A percentile compares a stretch with the other conserved stretches of the same genome.
Evolutionary conservation across 2,888 invertebrate species (phyloP).

Genomic region (Apamea crenata): DNA sequence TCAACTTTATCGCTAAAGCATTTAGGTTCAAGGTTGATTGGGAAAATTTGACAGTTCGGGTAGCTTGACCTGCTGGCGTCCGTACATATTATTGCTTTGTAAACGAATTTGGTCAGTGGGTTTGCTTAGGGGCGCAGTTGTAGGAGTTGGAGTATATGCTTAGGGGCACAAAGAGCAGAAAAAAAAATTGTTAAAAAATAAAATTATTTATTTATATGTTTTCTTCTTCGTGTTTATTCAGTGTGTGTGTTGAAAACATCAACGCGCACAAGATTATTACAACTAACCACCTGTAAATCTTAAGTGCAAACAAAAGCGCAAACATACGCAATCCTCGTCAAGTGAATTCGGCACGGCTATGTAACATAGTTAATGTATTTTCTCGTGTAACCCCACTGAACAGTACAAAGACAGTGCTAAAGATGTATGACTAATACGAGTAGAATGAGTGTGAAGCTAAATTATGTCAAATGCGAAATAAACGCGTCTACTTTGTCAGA

Average conservation of each 20-base stretch:
- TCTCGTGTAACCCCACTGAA: constrained; percentile 70
- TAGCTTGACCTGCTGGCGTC: too few relatives aligned
- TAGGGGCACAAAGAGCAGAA: background rate
- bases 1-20: too few relatives aligned
- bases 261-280: constrained; percentile 40
- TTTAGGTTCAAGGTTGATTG: too few relatives aligned
- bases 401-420: constrained; percentile 64
- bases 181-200: background rate
- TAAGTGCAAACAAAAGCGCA: constrained; percentile 54
- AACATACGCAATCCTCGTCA: constrained; percentile 52
- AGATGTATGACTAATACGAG: constrained; percentile 66
- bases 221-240: constrained; percentile 27
- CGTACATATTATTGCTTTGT: background rate
- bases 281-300: constrained; percentile 47
- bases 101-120: background rate
- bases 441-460: constrained; percentile 60
- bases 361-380: constrained; percentile 73
- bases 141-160: background rate
- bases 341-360: constrained; percentile 71
- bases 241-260: constrained; percentile 19
- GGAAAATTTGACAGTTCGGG: too few relatives aligned
- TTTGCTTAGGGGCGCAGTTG: background rate
- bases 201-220: too few relatives aligned
- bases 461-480: constrained; percentile 45
- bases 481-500: constrained; percentile 14